Evolutionary conservation across 2,797 vertebrate species (phyloP).

Genomic region (Myotis myotis): DNA sequence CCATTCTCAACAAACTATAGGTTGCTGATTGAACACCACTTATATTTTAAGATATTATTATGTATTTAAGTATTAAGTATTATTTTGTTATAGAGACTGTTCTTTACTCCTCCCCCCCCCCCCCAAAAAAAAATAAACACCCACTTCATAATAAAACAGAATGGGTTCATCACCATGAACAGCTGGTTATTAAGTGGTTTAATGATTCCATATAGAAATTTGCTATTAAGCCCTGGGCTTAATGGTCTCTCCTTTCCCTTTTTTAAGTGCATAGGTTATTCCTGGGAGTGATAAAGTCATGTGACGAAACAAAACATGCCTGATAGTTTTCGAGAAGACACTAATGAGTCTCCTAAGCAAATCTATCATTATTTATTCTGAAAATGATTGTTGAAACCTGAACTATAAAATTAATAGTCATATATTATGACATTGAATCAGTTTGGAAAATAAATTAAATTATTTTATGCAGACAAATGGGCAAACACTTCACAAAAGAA

Average conservation of each 20-base stretch:
- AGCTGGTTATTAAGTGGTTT: background rate
- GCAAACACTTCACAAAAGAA: background rate
- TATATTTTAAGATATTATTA: background rate
- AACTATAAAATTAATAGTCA: background rate
- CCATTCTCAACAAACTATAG: background rate
- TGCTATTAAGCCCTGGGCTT: background rate
- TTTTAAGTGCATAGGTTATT: background rate
- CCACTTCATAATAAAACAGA: background rate
- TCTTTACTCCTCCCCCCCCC: background rate
- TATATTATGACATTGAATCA: background rate
- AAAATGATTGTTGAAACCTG: background rate
- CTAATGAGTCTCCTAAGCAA: background rate
- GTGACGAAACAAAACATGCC: background rate
- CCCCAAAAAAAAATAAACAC: background rate
- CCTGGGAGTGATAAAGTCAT: background rate
- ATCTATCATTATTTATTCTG: background rate
- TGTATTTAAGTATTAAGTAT: background rate
- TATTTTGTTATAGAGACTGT: background rate
- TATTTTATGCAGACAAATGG: background rate
- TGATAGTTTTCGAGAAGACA: background rate
- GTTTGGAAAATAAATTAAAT: background rate
- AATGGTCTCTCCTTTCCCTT: background rate
- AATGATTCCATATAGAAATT: background rate
- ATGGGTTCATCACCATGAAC: background rate
- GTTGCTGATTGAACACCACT: background rate